phyloP scores from a whole-genome alignment of 1,140 invertebrate species.

The Nixonia krombeini region DNA sequence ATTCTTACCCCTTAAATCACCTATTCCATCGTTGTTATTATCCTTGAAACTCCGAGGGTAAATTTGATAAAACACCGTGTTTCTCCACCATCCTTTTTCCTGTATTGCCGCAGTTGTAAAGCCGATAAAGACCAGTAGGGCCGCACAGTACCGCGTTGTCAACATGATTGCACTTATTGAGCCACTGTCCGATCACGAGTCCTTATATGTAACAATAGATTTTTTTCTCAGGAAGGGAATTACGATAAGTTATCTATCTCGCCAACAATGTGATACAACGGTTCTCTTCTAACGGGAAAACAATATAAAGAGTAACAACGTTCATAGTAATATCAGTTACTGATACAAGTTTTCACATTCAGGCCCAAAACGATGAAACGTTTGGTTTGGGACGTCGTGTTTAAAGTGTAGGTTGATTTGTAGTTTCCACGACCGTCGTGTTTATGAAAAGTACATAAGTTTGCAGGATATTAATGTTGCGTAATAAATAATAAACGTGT shows the following conservation, averaged over 20 bases:
- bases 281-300: background rate
- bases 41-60: conserved; percentile 85
- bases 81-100: conserved; percentile 79
- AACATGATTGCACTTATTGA: conserved; percentile 39
- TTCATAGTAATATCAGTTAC: conserved; percentile 6
- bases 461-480: conserved; percentile 15
- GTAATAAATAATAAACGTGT: conserved; percentile 20
- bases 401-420: background rate
- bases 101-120: conserved; percentile 43
- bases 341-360: background rate
- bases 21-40: conserved; percentile 80
- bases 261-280: conserved; percentile 2
- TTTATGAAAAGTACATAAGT: background rate
- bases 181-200: conserved; percentile 1
- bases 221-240: conserved; percentile 18
- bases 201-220: conserved; percentile 28
- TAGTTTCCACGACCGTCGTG: background rate
- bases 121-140: conserved; percentile 26
- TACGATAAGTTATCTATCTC: conserved; percentile 38
- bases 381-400: no score
- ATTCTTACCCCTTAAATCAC: conserved; percentile 78
- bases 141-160: conserved; percentile 10
- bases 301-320: background rate
- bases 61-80: conserved; percentile 83
- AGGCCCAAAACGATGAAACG: no score